A percentile compares a stretch with the other conserved stretches of the same genome.
Evolutionary conservation across 2,797 vertebrate genomes (phyloP).

Genomic region (Rhinella marina): DNA sequence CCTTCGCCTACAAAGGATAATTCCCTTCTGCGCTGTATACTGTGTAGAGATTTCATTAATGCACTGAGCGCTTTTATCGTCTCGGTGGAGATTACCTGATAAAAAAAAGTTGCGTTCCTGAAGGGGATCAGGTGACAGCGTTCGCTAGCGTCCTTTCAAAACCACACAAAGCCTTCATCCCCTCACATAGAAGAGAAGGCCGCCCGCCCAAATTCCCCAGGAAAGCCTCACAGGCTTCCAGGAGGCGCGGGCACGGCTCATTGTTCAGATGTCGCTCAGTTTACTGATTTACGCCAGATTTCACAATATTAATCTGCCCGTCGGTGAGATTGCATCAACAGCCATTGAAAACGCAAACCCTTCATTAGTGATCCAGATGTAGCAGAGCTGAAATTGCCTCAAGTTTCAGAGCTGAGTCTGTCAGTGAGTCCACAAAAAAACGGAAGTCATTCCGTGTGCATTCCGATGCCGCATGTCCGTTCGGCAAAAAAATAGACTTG

Average conservation of each 20-base stretch:
- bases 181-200: not conserved
- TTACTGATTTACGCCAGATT: not conserved
- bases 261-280: not conserved
- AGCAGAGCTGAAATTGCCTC: not conserved
- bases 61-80: not conserved
- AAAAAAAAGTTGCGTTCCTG: not conserved
- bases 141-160: not conserved
- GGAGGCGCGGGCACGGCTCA: not conserved
- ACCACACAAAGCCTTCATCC: not conserved
- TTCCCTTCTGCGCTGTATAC: not conserved
- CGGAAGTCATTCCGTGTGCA: no score
- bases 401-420: not conserved
- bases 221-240: not conserved
- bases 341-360: not conserved
- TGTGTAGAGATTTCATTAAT: not conserved
- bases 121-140: conserved; percentile 30
- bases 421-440: not conserved
- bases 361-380: not conserved
- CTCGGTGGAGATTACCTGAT: not conserved
- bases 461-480: no score
- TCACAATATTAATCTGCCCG: not conserved
- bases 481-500: no score
- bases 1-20: not conserved
- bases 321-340: not conserved
- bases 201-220: not conserved